phyloP scores from a whole-genome alignment of 2,113 vertebrate genomes.

The Montifringilla adamsi region DNA sequence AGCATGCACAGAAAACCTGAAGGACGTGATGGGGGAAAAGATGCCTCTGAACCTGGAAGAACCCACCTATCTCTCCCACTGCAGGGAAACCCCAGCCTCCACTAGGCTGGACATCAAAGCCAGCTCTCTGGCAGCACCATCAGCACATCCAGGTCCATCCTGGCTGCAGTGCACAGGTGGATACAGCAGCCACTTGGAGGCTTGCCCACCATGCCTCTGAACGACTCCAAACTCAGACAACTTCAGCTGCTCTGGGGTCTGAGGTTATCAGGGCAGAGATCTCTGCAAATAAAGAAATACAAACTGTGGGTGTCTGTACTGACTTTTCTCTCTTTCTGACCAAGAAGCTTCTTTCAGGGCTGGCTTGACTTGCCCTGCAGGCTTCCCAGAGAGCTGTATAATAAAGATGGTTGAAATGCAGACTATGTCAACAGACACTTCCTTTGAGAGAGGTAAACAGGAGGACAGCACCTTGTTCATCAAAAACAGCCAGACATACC shows the following conservation, averaged over 20 bases:
- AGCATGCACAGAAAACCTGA: rapidly evolving
- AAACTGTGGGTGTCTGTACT: neutral
- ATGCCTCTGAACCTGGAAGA: rapidly evolving
- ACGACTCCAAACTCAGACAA: neutral
- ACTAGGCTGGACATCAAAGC: rapidly evolving
- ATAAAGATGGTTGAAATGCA: conserved; percentile 65
- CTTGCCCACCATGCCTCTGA: neutral
- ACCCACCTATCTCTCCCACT: neutral
- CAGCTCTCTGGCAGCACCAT: rapidly evolving
- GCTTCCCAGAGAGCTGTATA: conserved; percentile 42
- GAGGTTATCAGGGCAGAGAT: conserved; percentile 47
- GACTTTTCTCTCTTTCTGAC: conserved; percentile 10
- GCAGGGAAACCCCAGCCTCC: neutral
- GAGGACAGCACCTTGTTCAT: conserved; percentile 65
- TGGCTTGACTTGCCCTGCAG: conserved; percentile 33
- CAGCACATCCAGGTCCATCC: rapidly evolving
- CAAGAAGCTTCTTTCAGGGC: conserved; percentile 1
- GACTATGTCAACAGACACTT: conserved; percentile 65
- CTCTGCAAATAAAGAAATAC: conserved; percentile 37
- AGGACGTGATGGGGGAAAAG: neutral
- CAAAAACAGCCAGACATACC: conserved; percentile 66
- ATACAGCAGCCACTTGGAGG: neutral
- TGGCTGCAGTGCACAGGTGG: rapidly evolving
- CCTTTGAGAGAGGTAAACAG: conserved; percentile 65
- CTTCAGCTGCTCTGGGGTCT: neutral